Evolutionary conservation across 1,140 invertebrate genomes (phyloP), one percentile per base, ranked within the genome.

Genomic region (Magallana angulata): DNA sequence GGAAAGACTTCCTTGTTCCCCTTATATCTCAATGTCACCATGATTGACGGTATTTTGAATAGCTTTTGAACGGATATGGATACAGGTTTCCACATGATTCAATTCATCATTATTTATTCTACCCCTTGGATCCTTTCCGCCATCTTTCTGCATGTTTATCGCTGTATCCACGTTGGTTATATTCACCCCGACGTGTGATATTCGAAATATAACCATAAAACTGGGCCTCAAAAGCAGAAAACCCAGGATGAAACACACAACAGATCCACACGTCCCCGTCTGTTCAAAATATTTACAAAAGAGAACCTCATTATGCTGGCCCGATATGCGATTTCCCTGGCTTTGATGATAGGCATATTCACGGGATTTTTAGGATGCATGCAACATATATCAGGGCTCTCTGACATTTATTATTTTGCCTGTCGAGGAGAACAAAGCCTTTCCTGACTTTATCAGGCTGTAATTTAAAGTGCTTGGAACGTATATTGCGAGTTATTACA

Each of bases 261-360:
- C 68, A 76, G 68, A 36, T 76, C 68, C 24, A 76, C 68, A 76
- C 68, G 68, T 76, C 36, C 68, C 24, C 68, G 68, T 76, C 68
- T 76, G 68, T 76, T 76, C 68, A 76, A 76, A 76, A 76, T 76
- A 76, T 76, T 76, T 76, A 76, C 68, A 76, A 76, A 76, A 76
- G 68, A 30, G 24, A 76, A 30, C 24, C 68, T 76, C 68, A 76
- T 76, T 76, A 76, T 76, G 36, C 68, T 12, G 68, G 68, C 30
- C 68, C 24, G 68, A 76, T 76, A 30, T 30, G 68, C 68, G 24
- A 30, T 76, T 76, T 30, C 68, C 68, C 24, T 12, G 24, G 68
- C 68, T 76, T 76, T 76, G 68, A 76, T 76, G 68, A 76, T 76
- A 76, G 68, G 68, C 68, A 76, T 76, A 76, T 76, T 76, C 68